phyloP scores from a whole-genome alignment of 35 echinoderm and acorn worm genomes.

The Hemicentrotus pulcherrimus region DNA sequence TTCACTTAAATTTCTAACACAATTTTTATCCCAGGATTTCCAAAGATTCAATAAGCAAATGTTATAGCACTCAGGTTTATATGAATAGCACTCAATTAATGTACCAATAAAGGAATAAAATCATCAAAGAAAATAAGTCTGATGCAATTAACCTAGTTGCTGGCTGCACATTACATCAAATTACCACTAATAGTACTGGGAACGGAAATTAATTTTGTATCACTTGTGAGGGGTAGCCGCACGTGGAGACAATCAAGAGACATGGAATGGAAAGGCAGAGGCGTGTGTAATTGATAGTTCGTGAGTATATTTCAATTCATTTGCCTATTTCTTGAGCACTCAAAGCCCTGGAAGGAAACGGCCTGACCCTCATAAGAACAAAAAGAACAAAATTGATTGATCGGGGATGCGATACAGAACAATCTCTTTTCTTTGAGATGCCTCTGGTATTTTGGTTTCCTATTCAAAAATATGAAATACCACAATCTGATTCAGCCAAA shows the following conservation, averaged over 20 bases:
- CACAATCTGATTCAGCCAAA: background rate
- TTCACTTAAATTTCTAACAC: no score
- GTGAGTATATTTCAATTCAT: constrained; percentile 50
- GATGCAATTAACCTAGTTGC: constrained; percentile 46
- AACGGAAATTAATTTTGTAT: constrained; percentile 55
- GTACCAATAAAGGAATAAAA: background rate
- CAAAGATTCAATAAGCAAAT: background rate
- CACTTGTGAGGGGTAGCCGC: constrained; percentile 9
- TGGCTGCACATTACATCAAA: constrained; percentile 18
- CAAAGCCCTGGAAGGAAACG: constrained; percentile 24
- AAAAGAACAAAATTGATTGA: constrained; percentile 17
- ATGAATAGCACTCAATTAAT: constrained; percentile 18
- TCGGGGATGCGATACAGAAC: background rate
- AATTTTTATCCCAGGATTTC: no score
- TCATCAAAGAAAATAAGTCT: constrained; percentile 33
- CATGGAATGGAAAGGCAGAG: constrained; percentile 30
- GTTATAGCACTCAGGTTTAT: background rate
- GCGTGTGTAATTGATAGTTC: constrained; percentile 49
- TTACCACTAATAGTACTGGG: constrained; percentile 43
- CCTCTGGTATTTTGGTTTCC: background rate
- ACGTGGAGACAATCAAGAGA: background rate
- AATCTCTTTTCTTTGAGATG: background rate
- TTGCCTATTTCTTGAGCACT: constrained; percentile 1
- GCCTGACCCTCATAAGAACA: constrained; percentile 11
- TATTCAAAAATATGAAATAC: background rate